Evolutionary conservation across 2,113 vertebrate genomes (phyloP).

Genomic region (Equus quagga): DNA sequence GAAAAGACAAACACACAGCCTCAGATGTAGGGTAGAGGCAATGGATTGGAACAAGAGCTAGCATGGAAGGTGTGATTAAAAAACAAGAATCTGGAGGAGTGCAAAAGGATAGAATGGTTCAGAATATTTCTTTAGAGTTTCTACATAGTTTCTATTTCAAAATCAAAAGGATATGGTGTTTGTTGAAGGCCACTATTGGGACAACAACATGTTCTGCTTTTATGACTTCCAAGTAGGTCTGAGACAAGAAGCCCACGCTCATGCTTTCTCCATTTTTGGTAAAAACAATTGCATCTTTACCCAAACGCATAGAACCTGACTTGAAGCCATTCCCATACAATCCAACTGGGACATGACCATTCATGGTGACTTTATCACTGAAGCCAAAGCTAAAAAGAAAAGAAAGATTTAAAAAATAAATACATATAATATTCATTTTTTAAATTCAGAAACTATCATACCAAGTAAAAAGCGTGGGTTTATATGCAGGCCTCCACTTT

Average conservation of each 20-base stretch:
- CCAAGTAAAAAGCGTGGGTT: background rate
- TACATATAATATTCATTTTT: background rate
- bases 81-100: background rate
- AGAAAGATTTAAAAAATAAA: background rate
- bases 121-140: background rate
- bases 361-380: constrained; percentile 94
- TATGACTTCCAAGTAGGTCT: constrained; percentile 92
- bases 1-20: background rate
- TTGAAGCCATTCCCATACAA: constrained; percentile 99
- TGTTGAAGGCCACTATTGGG: constrained; percentile 90
- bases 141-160: background rate
- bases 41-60: background rate
- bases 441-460: background rate
- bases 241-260: constrained; percentile 96
- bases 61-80: background rate
- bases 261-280: constrained; percentile 91
- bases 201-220: constrained; percentile 92
- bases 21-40: background rate
- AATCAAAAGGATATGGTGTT: constrained; percentile 92
- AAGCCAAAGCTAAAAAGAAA: constrained; percentile 93
- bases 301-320: constrained; percentile 98
- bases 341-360: constrained; percentile 93
- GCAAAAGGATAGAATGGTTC: background rate
- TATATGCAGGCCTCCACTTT: background rate
- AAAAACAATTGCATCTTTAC: constrained; percentile 96